Conservation (phyloP, 1,140 invertebrate species). For the Sycobia sp. region DNA sequence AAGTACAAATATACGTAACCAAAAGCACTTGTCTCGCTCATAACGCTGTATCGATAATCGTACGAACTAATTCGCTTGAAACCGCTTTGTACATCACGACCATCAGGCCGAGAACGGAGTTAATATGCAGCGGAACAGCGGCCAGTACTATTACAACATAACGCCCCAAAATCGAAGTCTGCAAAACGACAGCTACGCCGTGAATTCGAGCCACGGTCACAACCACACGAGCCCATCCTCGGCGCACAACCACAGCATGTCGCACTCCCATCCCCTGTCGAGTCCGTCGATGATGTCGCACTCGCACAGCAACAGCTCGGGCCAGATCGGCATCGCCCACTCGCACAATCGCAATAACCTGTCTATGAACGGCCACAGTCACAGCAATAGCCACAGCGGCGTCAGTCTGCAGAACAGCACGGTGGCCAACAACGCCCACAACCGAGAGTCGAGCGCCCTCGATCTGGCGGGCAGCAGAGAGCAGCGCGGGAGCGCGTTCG, state of each 20-base stretch:
- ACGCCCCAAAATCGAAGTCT: constrained; percentile 47
- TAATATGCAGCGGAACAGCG: constrained; percentile 51
- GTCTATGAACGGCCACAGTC: constrained; percentile 51
- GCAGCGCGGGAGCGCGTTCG: constrained; percentile 92
- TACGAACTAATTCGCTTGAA: neutral
- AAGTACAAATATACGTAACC: too few species aligned
- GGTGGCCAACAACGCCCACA: constrained; percentile 53
- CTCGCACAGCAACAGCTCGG: constrained; percentile 61
- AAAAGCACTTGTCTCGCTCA: too few species aligned
- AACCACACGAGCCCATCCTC: constrained; percentile 58
- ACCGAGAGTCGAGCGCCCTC: constrained; percentile 64
- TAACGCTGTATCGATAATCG: neutral
- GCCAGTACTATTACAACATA: constrained; percentile 69
- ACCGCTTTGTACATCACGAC: neutral
- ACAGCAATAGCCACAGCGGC: constrained; percentile 47
- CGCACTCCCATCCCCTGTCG: constrained; percentile 64
- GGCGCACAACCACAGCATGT: constrained; percentile 52
- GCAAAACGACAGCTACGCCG: constrained; percentile 49
- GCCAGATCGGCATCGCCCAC: constrained; percentile 56
- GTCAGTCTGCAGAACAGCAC: constrained; percentile 39
- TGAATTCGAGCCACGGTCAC: constrained; percentile 61
- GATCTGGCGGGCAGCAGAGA: constrained; percentile 85
- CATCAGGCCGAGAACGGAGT: constrained; percentile 51
- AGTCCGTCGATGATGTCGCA: constrained; percentile 60
- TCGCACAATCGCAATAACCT: constrained; percentile 61